Percentiles rank a stretch among this genome's conserved stretches.
phyloP scores from a whole-genome alignment of 2,888 invertebrate genomes.

The Panopea generosa region DNA sequence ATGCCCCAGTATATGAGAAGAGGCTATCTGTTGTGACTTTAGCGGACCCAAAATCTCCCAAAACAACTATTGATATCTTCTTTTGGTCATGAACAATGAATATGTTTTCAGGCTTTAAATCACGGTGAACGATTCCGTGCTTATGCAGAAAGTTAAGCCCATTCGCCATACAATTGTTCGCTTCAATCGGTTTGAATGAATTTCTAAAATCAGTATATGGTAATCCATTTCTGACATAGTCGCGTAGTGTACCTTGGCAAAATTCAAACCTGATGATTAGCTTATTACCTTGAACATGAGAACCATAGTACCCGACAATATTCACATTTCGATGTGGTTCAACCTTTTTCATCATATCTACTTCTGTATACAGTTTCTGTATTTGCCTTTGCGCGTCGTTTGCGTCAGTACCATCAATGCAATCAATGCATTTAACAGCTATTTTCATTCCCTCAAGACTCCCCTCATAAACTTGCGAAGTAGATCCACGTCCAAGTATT shows the following conservation, averaged over 20 bases:
- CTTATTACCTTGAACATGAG: not conserved
- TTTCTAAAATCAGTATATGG: not conserved
- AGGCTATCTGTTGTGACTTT: not conserved
- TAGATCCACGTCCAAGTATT: not conserved
- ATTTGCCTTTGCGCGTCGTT: not conserved
- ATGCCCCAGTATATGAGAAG: not conserved
- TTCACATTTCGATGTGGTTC: constrained; percentile 9
- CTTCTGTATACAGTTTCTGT: not conserved
- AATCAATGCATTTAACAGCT: constrained; percentile 5
- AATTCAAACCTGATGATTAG: constrained; percentile 6
- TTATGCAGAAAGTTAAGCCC: constrained; percentile 9
- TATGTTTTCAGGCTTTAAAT: constrained; percentile 16
- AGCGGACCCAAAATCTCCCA: constrained; percentile 12
- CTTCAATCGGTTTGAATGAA: not conserved
- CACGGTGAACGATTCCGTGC: constrained; percentile 4
- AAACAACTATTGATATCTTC: not conserved
- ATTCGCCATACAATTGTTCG: constrained; percentile 5
- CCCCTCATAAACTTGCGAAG: constrained; percentile 4
- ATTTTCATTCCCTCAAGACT: not conserved
- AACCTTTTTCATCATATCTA: constrained; percentile 1
- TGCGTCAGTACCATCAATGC: constrained; percentile 1
- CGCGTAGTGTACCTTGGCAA: constrained; percentile 1
- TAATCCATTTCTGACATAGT: not conserved
- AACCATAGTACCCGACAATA: constrained; percentile 10
- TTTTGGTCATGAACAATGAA: not conserved